Base-by-base conservation (phyloP, 2,797 vertebrate genomes). In the Hoplostethus mediterraneus region DNA sequence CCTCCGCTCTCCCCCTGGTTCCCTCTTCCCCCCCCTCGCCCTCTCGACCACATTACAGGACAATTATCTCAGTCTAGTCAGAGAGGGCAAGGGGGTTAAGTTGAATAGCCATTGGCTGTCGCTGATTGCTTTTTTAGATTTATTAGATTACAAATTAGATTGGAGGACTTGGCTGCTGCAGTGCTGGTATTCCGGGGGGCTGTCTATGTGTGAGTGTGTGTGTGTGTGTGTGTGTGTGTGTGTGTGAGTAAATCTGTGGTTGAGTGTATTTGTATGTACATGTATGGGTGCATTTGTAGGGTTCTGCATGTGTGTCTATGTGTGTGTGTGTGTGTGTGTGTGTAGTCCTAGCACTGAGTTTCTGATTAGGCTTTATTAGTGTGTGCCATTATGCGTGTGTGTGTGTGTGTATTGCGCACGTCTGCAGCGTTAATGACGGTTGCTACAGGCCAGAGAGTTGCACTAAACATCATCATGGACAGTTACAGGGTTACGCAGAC, bases 61-160 rank as follows among this genome's bases (percentile, higher is more conserved):
- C 87, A 92, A 90, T 92, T 91, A 93, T 92, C 82, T 86, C 73
- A 36, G 71, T 82, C 71, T 79, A 82, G 74, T 89, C 82, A 80
- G 79, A 73, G 73, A 69, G 79, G 75, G 80, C 74, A 75, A 75
- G 38, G 71, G 36, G 87, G 79, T 88, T 87, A 90, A 87, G 80
- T 81, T 90, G 87, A 91, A 92, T 77, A 82, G 84, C 81, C 79
- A 85, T 69, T 87, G 82, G 87, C 79, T 85, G 73, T 70, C 49
- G 65, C 83, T 90, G 84, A 90, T 90, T 81, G 80, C 85, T 89
- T 91, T 89, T 91, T 87, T 75, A 87, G 81, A 87, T 87, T 91
- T 90, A 91, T 92, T 92, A 88, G 77, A 90, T 89, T 89, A 92
- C 83, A 90, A 89, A 90, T 93, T 90, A 87, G 87, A 90, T 82